Evolutionary conservation across 2,888 invertebrate species (phyloP).

Genomic region (Cheilosia variabilis): DNA sequence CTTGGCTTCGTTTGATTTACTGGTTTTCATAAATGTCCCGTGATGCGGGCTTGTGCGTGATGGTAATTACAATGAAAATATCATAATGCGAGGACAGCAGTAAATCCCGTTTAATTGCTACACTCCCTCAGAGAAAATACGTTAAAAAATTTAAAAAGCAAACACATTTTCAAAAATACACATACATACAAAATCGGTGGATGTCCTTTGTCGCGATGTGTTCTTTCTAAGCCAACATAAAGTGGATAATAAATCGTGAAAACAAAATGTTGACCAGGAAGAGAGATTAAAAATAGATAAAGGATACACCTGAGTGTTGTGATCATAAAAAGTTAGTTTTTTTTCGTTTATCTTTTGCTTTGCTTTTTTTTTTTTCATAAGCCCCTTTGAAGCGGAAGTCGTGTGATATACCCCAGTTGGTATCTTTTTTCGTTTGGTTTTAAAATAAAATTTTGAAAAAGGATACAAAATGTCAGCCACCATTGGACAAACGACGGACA

Average conservation of each 20-base stretch:
- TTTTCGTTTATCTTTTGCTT: background rate
- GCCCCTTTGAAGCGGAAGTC: conserved; percentile 10
- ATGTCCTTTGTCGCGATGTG: background rate
- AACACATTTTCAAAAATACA: background rate
- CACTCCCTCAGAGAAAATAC: background rate
- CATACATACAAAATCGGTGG: background rate
- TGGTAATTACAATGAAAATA: conserved; percentile 27
- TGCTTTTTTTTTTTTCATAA: conserved; percentile 12
- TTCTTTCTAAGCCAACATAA: background rate
- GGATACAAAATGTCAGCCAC: conserved; percentile 70
- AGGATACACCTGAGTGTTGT: conserved; percentile 46
- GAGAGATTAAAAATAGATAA: conserved; percentile 29
- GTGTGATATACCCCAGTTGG: conserved; percentile 11
- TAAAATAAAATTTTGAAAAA: conserved; percentile 5
- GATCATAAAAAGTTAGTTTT: conserved; percentile 14
- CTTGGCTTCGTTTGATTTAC: conserved; percentile 40
- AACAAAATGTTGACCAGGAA: conserved; percentile 38
- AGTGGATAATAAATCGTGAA: background rate
- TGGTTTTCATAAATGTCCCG: conserved; percentile 41
- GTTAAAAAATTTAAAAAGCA: background rate
- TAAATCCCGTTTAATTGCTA: background rate
- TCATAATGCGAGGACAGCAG: background rate
- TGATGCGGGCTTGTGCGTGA: conserved; percentile 18
- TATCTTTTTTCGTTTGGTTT: background rate
- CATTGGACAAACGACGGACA: conserved; percentile 68